Evolutionary conservation across 2,888 invertebrate genomes (phyloP).

Genomic region (Brachypalpus laphriformis): DNA sequence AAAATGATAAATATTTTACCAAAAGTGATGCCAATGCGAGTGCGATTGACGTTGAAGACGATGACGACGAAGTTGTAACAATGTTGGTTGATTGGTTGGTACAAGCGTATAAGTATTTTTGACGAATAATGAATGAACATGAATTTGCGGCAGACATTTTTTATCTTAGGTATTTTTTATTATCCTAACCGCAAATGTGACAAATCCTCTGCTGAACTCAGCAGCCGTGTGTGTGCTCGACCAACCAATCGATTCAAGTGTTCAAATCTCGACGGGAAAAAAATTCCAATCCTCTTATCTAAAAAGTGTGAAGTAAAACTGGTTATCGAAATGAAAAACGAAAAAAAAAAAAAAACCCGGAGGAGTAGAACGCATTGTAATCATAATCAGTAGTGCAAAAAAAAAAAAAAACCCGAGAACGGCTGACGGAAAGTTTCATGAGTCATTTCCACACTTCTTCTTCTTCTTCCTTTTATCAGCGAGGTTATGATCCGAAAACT

Average conservation of each 20-base stretch:
- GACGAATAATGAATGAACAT: too few relatives aligned
- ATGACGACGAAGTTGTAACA: too few relatives aligned
- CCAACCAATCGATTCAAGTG: conserved; percentile 35
- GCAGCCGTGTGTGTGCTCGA: conserved; percentile 56
- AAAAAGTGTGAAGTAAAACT: conserved; percentile 60
- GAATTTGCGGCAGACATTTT: too few relatives aligned
- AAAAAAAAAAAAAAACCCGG: conserved; percentile 18
- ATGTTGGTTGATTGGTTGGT: too few relatives aligned
- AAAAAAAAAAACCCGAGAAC: conserved; percentile 47
- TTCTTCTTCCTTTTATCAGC: too few relatives aligned
- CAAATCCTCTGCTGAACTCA: conserved; percentile 35
- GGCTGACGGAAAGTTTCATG: conserved; percentile 67
- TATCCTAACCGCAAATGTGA: conserved; percentile 56
- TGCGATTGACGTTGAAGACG: too few relatives aligned
- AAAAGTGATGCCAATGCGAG: too few relatives aligned
- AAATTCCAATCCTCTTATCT: conserved; percentile 53
- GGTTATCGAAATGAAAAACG: conserved; percentile 38
- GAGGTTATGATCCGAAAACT: too few relatives aligned
- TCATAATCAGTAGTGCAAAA: conserved; percentile 34
- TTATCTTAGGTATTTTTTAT: too few relatives aligned
- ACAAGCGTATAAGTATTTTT: too few relatives aligned
- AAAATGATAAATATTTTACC: too few relatives aligned
- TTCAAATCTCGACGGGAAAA: conserved; percentile 18
- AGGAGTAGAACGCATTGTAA: conserved; percentile 47
- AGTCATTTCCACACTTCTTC: too few relatives aligned